Base-by-base conservation (phyloP, 2,113 vertebrate genomes). In the Lethenteron camtschaticum region DNA sequence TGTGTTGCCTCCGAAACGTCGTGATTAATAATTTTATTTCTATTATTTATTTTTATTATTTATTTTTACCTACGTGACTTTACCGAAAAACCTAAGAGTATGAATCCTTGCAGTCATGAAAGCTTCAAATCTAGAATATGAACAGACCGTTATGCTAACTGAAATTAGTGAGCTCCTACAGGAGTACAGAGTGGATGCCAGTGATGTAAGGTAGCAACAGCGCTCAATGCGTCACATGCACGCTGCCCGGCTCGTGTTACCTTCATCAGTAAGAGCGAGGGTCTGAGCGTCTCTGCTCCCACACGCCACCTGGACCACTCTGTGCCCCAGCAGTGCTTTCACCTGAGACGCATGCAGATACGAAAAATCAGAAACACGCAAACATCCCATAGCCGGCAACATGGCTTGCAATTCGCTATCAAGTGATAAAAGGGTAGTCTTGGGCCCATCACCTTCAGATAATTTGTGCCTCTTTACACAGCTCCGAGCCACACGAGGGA, bases 231-330 rank as follows among this genome's bases (percentile, higher is more conserved):
- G 41, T 41, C 41, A 41, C 41, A 41, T 41, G 41, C 41, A 41
- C 41, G 41, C 41, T 41, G 41, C 41, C 41, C 41, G 41, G 41
- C 41, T 41, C 41, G 5, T 41, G 41, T 68, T 80, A 94, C 94
- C 94, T 84, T 99, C 92, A 74, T 99, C 94, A 1, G 92, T 95
- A 70, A 99, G 81, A 56, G 94, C 94, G 24, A 99, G 79, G 12
- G 94, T 99, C 75, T 99, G 94, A 14, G 94, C 94, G 20, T 99
- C 94, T 73, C 94, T 82, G 74, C 94, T 99, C 24, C 92, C 94
- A 79, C 94, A 99, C 1, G 92, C 94, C 72, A 99, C 90, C 76
- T 99, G 92, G 78, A 99, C 82, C 3, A 99, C 94, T 70, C 92
- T 78, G 72, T 99, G 89, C 10, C 94, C 92, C 73, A 99, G 79